phyloP scores from a whole-genome alignment of 2,113 vertebrate species.

The Alaudala cheleensis region DNA sequence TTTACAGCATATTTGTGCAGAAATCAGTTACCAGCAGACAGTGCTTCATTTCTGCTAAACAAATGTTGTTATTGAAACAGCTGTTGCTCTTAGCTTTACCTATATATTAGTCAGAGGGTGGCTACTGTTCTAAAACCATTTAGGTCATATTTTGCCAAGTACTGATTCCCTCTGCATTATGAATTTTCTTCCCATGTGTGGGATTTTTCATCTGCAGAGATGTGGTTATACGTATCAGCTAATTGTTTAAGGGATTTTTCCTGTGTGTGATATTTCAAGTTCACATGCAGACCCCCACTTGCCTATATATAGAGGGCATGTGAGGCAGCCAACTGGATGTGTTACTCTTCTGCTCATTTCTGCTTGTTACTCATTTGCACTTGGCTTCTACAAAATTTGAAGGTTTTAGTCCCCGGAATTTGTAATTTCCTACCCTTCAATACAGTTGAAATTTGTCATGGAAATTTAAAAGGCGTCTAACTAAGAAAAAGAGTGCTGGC shows the following conservation, averaged over 20 bases:
- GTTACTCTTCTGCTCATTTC: not conserved
- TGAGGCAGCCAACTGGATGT: not conserved
- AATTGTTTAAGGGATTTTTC: not conserved
- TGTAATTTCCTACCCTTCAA: not conserved
- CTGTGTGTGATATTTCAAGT: not conserved
- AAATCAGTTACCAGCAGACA: not conserved
- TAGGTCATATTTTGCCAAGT: not conserved
- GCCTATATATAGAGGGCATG: rapidly evolving
- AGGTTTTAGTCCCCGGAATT: not conserved
- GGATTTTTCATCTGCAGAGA: not conserved
- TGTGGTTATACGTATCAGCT: not conserved
- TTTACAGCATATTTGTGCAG: not conserved
- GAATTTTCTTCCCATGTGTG: not conserved
- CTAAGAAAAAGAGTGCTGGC: not conserved
- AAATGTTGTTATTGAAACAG: not conserved
- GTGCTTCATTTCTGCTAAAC: not conserved
- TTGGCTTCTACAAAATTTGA: not conserved
- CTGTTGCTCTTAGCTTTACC: not conserved
- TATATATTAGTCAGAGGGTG: not conserved
- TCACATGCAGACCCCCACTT: not conserved
- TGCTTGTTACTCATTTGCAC: not conserved
- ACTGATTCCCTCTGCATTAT: not conserved
- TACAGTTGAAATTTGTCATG: not conserved
- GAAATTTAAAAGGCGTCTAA: not conserved
- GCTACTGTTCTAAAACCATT: not conserved